phyloP scores from a whole-genome alignment of 2,113 vertebrate genomes.

The Murina feae region DNA sequence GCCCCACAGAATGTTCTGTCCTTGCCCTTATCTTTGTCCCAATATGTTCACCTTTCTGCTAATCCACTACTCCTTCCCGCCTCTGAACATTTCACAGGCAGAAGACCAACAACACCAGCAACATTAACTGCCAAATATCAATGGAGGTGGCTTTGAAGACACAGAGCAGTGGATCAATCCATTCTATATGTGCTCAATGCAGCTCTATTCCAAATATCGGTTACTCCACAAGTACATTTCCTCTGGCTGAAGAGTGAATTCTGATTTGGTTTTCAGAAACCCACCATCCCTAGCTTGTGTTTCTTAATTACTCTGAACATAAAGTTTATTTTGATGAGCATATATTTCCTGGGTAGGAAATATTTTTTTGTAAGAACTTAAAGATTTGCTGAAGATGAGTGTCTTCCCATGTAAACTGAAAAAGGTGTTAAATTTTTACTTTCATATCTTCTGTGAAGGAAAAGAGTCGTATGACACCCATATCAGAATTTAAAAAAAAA shows the following conservation, averaged over 20 bases:
- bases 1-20: not conserved
- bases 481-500: not conserved
- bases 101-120: not conserved
- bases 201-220: not conserved
- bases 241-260: not conserved
- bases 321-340: conserved; percentile 31
- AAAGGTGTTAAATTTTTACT: not conserved
- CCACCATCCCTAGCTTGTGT: not conserved
- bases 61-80: not conserved
- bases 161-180: not conserved
- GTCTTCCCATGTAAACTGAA: not conserved
- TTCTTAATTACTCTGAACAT: not conserved
- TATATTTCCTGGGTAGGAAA: not conserved
- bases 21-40: conserved; percentile 59
- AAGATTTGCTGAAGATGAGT: not conserved
- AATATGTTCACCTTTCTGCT: conserved; percentile 56
- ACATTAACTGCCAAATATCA: not conserved
- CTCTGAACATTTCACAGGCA: conserved; percentile 6
- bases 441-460: not conserved
- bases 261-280: conserved; percentile 4
- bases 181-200: not conserved
- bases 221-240: not conserved
- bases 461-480: not conserved
- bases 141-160: not conserved
- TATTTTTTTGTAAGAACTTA: not conserved